These are phyloP conservation scores for Leistus spinibarbis DNA, from an alignment of 2,888 invertebrate genomes.

Conservation along the genomic window DNA sequence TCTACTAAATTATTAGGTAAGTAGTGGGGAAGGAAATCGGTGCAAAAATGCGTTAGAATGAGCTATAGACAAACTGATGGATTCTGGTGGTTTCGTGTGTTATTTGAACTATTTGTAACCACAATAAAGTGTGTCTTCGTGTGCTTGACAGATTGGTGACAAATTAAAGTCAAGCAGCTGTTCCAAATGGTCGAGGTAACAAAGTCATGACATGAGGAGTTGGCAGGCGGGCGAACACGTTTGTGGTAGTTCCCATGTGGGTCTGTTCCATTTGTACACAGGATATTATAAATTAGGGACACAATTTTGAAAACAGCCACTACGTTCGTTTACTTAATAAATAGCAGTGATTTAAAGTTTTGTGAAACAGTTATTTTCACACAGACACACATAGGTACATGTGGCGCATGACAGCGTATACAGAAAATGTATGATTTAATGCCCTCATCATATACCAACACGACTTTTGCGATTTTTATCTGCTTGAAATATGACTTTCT, in stretches of 20 bases:
- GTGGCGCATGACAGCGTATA: not conserved
- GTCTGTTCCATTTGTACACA: constrained; percentile 22
- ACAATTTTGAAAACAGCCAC: constrained; percentile 21
- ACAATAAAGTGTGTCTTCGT: not conserved
- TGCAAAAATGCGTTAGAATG: no score
- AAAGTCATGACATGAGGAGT: not conserved
- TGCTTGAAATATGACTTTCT: not conserved
- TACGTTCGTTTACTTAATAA: constrained; percentile 23
- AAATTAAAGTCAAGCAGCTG: constrained; percentile 30
- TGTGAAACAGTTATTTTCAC: constrained; percentile 10
- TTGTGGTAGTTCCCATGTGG: constrained; percentile 30
- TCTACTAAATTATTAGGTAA: no score
- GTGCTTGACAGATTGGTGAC: constrained; percentile 29
- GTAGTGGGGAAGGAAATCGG: no score
- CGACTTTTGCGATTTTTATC: not conserved
- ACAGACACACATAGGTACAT: not conserved
- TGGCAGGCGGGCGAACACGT: not conserved
- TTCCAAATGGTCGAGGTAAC: constrained; percentile 17
- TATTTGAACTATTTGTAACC: not conserved
- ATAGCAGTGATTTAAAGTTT: constrained; percentile 32
- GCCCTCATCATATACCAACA: constrained; percentile 5
- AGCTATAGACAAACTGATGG: no score
- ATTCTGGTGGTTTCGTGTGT: not conserved
- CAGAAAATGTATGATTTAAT: constrained; percentile 7
- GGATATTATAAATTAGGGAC: constrained; percentile 35